phyloP scores from a whole-genome alignment of 2,888 invertebrate genomes.

The Catocala sponsa region DNA sequence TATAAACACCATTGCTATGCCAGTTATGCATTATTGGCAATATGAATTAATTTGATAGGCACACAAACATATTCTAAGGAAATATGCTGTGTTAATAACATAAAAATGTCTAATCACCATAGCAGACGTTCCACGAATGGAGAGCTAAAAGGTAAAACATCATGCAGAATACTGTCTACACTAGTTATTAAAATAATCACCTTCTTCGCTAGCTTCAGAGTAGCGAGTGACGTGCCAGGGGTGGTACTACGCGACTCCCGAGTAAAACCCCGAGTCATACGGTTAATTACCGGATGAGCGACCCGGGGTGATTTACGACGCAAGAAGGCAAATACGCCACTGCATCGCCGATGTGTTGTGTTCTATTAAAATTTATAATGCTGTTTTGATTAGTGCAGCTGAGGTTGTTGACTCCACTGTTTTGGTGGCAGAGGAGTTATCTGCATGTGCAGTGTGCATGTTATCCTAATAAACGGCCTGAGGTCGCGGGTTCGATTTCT shows the following conservation, averaged over 20 bases:
- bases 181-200: constrained; percentile 37
- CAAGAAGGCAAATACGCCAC: constrained; percentile 48
- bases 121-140: not conserved
- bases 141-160: constrained; percentile 2
- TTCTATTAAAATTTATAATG: constrained; percentile 46
- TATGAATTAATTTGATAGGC: too few species aligned
- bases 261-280: constrained; percentile 63
- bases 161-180: constrained; percentile 10
- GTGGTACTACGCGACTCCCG: constrained; percentile 17
- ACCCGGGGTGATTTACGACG: constrained; percentile 69
- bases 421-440: constrained; percentile 6
- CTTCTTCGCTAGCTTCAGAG: constrained; percentile 16
- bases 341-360: constrained; percentile 44
- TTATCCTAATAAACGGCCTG: too few species aligned
- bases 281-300: constrained; percentile 71
- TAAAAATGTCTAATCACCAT: too few species aligned
- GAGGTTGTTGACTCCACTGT: constrained; percentile 8
- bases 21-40: too few species aligned
- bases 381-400: constrained; percentile 36
- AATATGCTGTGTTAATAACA: too few species aligned
- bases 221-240: constrained; percentile 22
- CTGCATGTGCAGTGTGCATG: too few species aligned
- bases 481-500: too few species aligned
- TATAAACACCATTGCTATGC: too few species aligned
- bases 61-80: too few species aligned